phyloP scores from a whole-genome alignment of 2,797 vertebrate genomes.

The Megaceryle alcyon region DNA sequence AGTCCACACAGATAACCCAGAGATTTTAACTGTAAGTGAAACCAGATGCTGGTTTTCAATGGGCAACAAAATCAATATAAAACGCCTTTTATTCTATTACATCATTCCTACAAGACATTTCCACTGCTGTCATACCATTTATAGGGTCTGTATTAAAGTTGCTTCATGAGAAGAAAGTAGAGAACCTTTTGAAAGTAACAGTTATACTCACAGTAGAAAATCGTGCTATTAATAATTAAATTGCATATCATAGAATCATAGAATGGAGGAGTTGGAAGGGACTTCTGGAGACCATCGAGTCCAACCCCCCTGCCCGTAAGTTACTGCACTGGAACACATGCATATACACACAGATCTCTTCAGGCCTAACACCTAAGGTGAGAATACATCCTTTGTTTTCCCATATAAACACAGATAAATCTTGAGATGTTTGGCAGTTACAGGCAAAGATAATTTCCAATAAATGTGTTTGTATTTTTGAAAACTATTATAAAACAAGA shows the following conservation, averaged over 20 bases:
- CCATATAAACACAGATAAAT: neutral
- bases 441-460: neutral
- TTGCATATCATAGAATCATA: too few species aligned
- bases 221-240: neutral
- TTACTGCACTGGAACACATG: neutral
- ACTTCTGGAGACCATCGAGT: too few species aligned
- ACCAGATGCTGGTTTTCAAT: neutral
- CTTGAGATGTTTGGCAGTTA: neutral
- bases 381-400: neutral
- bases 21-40: slow-evolving; percentile 85
- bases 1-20: slow-evolving; percentile 95
- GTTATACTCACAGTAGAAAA: neutral
- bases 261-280: too few species aligned
- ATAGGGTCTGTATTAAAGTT: neutral
- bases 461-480: neutral
- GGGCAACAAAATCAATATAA: neutral
- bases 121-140: neutral
- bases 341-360: neutral
- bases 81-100: neutral
- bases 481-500: neutral
- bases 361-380: neutral
- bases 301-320: neutral
- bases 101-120: neutral
- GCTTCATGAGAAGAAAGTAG: neutral
- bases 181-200: neutral